Conservation (phyloP, 2,797 vertebrate species). For the Microctenopoma steveboyesi region DNA sequence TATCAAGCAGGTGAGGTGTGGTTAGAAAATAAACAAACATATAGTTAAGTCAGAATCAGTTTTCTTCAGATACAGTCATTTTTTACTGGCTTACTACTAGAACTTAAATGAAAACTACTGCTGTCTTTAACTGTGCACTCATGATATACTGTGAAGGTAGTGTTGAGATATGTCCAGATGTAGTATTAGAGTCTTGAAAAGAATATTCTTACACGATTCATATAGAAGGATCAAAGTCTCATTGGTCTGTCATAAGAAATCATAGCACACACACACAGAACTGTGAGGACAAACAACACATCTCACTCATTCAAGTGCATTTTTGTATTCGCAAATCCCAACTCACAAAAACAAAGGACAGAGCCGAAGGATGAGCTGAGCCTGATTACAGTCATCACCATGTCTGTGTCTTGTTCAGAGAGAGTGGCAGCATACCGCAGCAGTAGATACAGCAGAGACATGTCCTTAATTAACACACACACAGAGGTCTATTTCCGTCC, state of each 20-base stretch:
- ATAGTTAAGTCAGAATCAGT: background rate
- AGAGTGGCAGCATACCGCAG: conserved; percentile 52
- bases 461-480: conserved; percentile 62
- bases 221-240: background rate
- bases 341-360: conserved; percentile 5
- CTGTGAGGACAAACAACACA: background rate
- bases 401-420: conserved; percentile 45
- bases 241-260: background rate
- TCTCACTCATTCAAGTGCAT: background rate
- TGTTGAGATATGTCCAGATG: too few species aligned
- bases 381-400: conserved; percentile 70
- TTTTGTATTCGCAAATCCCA: conserved; percentile 3
- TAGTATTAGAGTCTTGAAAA: background rate
- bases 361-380: conserved; percentile 37
- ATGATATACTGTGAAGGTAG: background rate
- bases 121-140: background rate
- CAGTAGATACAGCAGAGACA: conserved; percentile 54
- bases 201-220: background rate
- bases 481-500: conserved; percentile 69
- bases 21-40: background rate
- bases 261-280: background rate
- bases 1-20: background rate
- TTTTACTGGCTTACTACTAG: too few species aligned
- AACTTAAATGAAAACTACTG: background rate
- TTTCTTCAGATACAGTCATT: background rate